Conservation (phyloP, 2,113 vertebrate species). For the Rallus limicola region DNA sequence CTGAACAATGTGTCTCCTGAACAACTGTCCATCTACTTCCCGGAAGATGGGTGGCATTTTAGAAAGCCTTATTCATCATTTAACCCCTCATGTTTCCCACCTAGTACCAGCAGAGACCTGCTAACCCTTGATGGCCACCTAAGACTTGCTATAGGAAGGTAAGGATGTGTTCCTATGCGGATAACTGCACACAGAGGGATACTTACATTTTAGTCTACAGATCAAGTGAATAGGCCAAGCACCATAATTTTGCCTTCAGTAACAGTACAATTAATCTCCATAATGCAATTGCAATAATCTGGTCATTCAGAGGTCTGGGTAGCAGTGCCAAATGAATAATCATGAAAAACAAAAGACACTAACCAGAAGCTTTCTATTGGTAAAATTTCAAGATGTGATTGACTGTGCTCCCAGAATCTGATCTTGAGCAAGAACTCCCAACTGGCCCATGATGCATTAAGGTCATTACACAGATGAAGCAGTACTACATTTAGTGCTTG, state of each 20-base stretch:
- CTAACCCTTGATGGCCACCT: neutral
- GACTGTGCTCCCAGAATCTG: neutral
- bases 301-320: neutral
- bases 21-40: neutral
- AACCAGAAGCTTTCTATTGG: neutral
- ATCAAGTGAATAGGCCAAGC: neutral
- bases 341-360: neutral
- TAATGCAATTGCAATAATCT: neutral
- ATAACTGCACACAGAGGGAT: neutral
- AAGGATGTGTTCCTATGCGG: neutral
- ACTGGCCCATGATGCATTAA: neutral
- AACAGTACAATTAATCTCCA: neutral
- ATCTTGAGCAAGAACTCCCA: neutral
- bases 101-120: neutral
- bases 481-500: neutral
- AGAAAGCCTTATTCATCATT: neutral
- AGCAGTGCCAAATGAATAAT: neutral
- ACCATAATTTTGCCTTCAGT: neutral
- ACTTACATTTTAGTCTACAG: neutral
- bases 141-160: neutral
- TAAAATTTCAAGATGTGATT: neutral
- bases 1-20: neutral
- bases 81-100: neutral
- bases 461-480: neutral
- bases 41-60: neutral